Evolutionary conservation across 2,888 invertebrate species (phyloP).

Genomic region (Anthrax anthrax): DNA sequence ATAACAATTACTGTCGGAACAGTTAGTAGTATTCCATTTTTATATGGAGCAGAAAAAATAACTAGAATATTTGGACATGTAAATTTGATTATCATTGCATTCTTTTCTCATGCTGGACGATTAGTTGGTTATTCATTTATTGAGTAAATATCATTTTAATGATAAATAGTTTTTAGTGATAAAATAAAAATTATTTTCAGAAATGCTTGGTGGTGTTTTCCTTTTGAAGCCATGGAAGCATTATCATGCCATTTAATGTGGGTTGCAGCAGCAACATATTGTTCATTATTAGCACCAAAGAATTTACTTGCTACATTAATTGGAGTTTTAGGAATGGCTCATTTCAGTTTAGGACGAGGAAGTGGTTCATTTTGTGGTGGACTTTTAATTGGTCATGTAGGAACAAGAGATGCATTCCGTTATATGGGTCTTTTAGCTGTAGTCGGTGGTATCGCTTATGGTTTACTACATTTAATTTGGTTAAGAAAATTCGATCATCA

Average conservation of each 20-base stretch:
- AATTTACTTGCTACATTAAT: slow-evolving; percentile 72
- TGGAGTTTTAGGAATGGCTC: slow-evolving; percentile 75
- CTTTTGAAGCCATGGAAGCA: slow-evolving; percentile 76
- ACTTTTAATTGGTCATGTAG: slow-evolving; percentile 56
- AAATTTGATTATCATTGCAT: slow-evolving; percentile 69
- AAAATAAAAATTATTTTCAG: slow-evolving; percentile 32
- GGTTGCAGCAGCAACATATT: slow-evolving; percentile 81
- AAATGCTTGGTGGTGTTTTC: slow-evolving; percentile 80
- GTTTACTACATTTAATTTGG: slow-evolving; percentile 57
- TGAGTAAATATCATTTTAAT: slow-evolving; percentile 41
- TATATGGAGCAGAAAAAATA: slow-evolving; percentile 72
- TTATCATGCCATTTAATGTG: slow-evolving; percentile 78
- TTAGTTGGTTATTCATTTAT: slow-evolving; percentile 74
- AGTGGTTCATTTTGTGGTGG: slow-evolving; percentile 73
- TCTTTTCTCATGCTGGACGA: slow-evolving; percentile 70
- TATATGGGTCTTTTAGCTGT: slow-evolving; percentile 64
- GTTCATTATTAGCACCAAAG: slow-evolving; percentile 69
- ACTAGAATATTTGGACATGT: slow-evolving; percentile 68
- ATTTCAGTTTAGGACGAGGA: slow-evolving; percentile 74
- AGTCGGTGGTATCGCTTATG: slow-evolving; percentile 54
- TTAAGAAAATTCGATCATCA: slow-evolving; percentile 44
- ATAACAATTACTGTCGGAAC: slow-evolving; percentile 76
- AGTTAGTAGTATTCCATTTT: slow-evolving; percentile 67
- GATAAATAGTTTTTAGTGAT: not conserved
- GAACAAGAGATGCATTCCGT: slow-evolving; percentile 62